Conservation (phyloP, 2,113 vertebrate species). For the Pygathrix nemaeus region DNA sequence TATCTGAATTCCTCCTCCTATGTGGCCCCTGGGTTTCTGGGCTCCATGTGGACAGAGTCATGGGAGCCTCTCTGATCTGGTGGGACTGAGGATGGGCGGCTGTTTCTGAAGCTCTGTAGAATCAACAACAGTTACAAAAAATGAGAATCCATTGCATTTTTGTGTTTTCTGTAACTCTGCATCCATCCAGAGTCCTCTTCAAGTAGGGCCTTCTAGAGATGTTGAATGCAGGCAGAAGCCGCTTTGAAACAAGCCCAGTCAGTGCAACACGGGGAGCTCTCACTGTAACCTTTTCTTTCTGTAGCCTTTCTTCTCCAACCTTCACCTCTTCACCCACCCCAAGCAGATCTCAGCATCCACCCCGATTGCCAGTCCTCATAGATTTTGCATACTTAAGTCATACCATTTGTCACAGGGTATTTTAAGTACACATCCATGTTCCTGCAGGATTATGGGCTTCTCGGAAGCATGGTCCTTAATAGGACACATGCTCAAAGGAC, state of each 20-base stretch:
- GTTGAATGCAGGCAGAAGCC: fast-evolving
- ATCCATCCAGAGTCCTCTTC: too few species aligned
- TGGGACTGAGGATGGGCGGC: background rate
- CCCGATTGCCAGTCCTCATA: fast-evolving
- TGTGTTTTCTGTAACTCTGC: background rate
- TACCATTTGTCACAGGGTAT: background rate
- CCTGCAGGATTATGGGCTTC: background rate
- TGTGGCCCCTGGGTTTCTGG: too few species aligned
- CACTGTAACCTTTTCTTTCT: background rate
- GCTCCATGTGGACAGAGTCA: background rate
- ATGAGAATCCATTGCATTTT: background rate
- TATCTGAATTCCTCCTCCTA: fast-evolving
- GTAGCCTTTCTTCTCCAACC: fast-evolving
- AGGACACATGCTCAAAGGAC: too few species aligned
- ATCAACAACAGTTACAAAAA: background rate
- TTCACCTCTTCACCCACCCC: fast-evolving
- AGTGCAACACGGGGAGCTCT: too few species aligned
- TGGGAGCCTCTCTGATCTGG: background rate
- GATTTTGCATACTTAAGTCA: background rate
- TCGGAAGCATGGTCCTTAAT: background rate
- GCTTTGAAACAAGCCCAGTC: background rate
- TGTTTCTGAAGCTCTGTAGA: background rate
- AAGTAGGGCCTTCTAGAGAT: background rate
- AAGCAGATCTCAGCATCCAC: fast-evolving
- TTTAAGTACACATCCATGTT: fast-evolving